These are phyloP conservation scores for Sorex fumeus DNA, from an alignment of 2,113 vertebrate genomes.

Conservation along the genomic window DNA sequence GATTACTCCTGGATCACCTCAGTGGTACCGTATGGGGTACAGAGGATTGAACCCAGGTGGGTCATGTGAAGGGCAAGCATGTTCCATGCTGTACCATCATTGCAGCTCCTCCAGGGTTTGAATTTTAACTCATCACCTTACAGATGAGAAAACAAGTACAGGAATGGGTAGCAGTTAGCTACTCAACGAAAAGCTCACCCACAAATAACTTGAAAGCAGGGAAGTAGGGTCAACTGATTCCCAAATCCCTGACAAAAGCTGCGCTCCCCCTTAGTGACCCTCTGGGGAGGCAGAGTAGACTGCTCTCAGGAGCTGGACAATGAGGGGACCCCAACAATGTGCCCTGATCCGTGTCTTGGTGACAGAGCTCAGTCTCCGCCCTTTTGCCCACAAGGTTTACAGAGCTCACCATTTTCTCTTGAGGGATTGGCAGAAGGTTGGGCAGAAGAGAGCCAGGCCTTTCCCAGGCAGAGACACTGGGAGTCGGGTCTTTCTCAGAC, in stretches of 20 bases:
- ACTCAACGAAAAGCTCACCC: neutral
- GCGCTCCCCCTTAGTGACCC: no score
- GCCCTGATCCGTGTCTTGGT: neutral
- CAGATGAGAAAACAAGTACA: no score
- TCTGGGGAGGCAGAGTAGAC: neutral
- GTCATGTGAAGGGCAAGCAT: no score
- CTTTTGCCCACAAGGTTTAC: neutral
- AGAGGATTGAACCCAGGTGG: no score
- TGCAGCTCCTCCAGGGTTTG: no score
- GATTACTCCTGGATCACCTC: no score
- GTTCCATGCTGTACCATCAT: no score
- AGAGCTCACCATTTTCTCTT: neutral
- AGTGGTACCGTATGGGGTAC: no score
- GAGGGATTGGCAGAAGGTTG: neutral
- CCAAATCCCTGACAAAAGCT: no score
- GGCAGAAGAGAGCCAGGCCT: fast-evolving
- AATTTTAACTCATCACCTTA: no score
- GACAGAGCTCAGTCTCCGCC: neutral
- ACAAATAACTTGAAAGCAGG: neutral
- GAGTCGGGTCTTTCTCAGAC: no score
- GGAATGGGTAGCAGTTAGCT: neutral
- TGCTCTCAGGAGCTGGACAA: neutral
- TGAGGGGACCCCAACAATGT: neutral
- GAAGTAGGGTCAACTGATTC: no score
- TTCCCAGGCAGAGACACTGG: neutral